Conservation (phyloP, 2,888 invertebrate species). For the Orthonevra nobilis region DNA sequence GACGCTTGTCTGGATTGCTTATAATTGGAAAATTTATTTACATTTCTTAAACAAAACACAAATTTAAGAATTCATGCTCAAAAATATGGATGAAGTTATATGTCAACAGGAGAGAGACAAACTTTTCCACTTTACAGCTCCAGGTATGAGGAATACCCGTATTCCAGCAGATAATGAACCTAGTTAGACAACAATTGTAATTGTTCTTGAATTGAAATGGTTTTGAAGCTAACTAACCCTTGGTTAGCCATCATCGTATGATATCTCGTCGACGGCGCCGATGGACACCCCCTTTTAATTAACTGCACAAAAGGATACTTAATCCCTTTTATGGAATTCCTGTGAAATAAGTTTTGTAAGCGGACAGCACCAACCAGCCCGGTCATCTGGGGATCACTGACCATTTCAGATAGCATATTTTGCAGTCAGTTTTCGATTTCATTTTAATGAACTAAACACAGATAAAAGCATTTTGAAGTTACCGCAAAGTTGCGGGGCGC, state of each 20-base stretch:
- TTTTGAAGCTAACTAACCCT: too few species aligned
- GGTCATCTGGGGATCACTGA: slow-evolving; percentile 59
- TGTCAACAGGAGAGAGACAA: too few species aligned
- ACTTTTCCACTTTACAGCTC: too few species aligned
- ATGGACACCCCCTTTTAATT: slow-evolving; percentile 38
- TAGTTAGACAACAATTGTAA: too few species aligned
- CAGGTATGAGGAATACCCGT: too few species aligned
- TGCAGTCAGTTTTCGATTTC: slow-evolving; percentile 47
- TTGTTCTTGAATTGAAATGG: too few species aligned
- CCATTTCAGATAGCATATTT: slow-evolving; percentile 59
- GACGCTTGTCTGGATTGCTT: slow-evolving; percentile 48
- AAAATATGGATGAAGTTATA: too few species aligned
- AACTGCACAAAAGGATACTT: slow-evolving; percentile 32
- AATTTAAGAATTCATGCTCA: too few species aligned
- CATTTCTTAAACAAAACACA: slow-evolving; percentile 22
- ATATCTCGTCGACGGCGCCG: slow-evolving; percentile 6
- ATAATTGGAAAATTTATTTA: slow-evolving; percentile 52
- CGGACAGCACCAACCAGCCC: too few species aligned
- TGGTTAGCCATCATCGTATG: slow-evolving; percentile 33
- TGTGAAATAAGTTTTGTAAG: slow-evolving; percentile 28
- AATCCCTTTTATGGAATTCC: slow-evolving; percentile 16
- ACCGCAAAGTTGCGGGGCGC: slow-evolving; percentile 48
- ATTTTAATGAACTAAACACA: slow-evolving; percentile 60
- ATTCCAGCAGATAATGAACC: too few species aligned
- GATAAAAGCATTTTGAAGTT: slow-evolving; percentile 61